Evolutionary conservation across 2,888 invertebrate genomes (phyloP), one percentile per base, ranked within the genome.

Genomic region (Dynastes grantii): DNA sequence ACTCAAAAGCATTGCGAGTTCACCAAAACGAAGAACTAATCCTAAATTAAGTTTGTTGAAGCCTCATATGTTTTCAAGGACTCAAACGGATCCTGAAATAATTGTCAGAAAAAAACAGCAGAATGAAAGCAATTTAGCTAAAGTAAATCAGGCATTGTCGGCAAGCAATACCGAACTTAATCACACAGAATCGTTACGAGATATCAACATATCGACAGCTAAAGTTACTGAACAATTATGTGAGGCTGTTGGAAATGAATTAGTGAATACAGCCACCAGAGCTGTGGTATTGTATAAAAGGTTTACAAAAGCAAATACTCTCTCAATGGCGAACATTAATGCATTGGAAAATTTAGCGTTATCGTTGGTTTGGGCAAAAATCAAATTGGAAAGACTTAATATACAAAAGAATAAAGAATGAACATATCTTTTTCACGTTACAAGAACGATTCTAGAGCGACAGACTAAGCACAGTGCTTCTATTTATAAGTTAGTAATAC

Each of bases 281-380:
- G 73, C 73, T 58, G 73, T 73, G 3, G 22, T 8, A 40, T 40
- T 73, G 40, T 73, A 58, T 1, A 37, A 22, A 27, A 16, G 29
- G 16, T 58, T 73, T 22, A 37, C 37, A 3, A n/a, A 73, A 22
- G 32, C 11, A 16, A 58, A 73, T 11, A 16, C 32, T 11, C 16
- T 40, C 11, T 16, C 9, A 16, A 32, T 40, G 1, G 37, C 40
- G 1, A 29, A 40, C 55, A 29, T 37, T 2, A 71, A 58, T 11
- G 58, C 58, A 0, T n/a, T 73, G 13, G 73, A 73, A 58, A 73
- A 73, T 58, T 40, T 73, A 58, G 55, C 73, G 9, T 40, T 73
- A 45, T 73, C 73, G 1, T 61, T 73, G 11, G 58, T 73, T 8
- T 73, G 73, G 73, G 73, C 73, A 6, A 58, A 73, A 58, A 73